These are phyloP conservation scores for Cinclus mexicanus DNA, from an alignment of 2,113 vertebrate species.

Conservation along the genomic window DNA sequence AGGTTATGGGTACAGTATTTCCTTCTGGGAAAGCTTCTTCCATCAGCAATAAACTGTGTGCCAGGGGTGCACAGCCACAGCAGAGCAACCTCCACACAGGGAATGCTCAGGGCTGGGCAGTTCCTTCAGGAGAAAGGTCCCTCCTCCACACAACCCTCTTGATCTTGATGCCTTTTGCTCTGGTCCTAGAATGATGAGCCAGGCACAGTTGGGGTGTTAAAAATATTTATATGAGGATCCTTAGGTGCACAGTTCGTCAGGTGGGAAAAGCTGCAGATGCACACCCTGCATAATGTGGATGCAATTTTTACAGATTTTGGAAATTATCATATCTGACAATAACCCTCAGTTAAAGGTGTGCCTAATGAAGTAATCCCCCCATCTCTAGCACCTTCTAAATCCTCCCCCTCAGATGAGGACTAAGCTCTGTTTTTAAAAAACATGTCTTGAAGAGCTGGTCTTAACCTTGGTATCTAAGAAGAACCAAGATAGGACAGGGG, in stretches of 20 bases:
- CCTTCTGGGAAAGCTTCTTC: neutral
- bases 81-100: rapidly evolving
- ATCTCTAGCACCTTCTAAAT: neutral
- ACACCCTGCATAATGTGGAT: rapidly evolving
- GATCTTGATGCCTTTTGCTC: neutral
- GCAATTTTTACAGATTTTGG: neutral
- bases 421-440: neutral
- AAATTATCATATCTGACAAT: neutral
- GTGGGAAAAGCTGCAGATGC: no score
- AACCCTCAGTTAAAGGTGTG: neutral
- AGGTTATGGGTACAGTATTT: neutral
- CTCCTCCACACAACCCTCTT: neutral
- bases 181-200: no score
- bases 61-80: neutral
- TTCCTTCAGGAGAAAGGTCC: neutral
- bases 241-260: neutral
- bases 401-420: neutral
- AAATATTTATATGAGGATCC: neutral
- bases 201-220: neutral
- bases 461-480: neutral
- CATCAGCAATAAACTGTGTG: rapidly evolving
- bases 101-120: rapidly evolving
- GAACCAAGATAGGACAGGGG: neutral
- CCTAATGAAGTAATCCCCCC: neutral
- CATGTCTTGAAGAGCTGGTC: neutral